A percentile compares a stretch with the other conserved stretches of the same genome.
Conservation (phyloP, 2,888 invertebrate species). For the Lamproptera curius region DNA sequence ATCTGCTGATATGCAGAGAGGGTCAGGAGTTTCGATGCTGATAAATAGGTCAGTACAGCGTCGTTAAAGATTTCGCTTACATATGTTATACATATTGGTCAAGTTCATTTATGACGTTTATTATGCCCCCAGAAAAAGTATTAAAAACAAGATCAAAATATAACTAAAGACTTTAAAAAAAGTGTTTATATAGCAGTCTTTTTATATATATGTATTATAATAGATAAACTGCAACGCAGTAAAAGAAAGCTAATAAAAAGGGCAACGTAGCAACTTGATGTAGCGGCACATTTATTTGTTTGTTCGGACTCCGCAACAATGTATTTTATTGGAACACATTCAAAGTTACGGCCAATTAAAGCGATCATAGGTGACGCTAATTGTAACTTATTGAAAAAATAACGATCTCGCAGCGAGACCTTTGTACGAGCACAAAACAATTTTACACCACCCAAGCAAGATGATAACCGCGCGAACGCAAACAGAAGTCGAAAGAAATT, state of each 20-base stretch:
- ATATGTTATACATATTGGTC: slow-evolving; percentile 41
- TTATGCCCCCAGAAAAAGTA: too few species aligned
- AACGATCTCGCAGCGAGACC: slow-evolving; percentile 25
- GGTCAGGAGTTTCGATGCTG: slow-evolving; percentile 55
- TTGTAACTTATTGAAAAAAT: slow-evolving; percentile 47
- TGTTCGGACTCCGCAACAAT: slow-evolving; percentile 30
- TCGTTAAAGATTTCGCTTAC: slow-evolving; percentile 33
- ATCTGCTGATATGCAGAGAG: slow-evolving; percentile 50
- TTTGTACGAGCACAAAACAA: slow-evolving; percentile 34
- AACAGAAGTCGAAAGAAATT: slow-evolving; percentile 56
- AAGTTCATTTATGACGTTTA: slow-evolving; percentile 68
- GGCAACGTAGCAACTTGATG: not conserved
- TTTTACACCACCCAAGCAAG: slow-evolving; percentile 37
- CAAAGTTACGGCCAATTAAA: slow-evolving; percentile 39
- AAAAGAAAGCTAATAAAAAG: too few species aligned
- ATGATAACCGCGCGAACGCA: slow-evolving; percentile 40
- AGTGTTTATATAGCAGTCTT: too few species aligned
- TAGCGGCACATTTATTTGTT: slow-evolving; percentile 7
- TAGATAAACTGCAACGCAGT: too few species aligned
- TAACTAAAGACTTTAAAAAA: too few species aligned
- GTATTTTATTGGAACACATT: slow-evolving; percentile 43
- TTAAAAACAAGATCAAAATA: too few species aligned
- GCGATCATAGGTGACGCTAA: slow-evolving; percentile 30
- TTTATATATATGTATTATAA: too few species aligned
- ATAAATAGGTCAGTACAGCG: slow-evolving; percentile 67